Evolutionary conservation across 1,140 invertebrate species (phyloP), one percentile per base, ranked within the genome.

Genomic region (Lanistes nyassanus): DNA sequence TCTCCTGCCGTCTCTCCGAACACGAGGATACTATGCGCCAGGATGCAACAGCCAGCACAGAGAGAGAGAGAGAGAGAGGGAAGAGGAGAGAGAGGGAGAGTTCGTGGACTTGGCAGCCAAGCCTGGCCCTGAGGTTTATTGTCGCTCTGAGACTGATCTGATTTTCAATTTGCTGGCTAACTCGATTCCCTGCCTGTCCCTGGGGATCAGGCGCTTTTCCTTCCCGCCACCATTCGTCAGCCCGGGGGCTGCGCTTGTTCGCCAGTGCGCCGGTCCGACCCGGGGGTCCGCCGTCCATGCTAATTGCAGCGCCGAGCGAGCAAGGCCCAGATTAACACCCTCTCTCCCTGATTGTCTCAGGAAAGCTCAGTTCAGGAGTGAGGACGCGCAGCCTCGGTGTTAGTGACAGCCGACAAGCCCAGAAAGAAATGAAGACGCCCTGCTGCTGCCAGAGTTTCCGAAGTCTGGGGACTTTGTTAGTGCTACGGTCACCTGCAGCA

Each of bases 91-190:
- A 42, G n/a, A 64, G 62, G 34, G 11, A 64, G 29, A 34, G 29
- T 11, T 0, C 23, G 62, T 9, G 42, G 42, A 47, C 42, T 47
- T 47, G 42, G 42, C 42, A 31, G 19, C 47, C 26, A 53, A 76
- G 60, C 65, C 67, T 37, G 39, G 36, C 69, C n/a, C 53, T 58
- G n/a, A 73, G 74, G 73, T 77, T 76, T 79, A 66, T 80, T 75
- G 79, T 75, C 73, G 62, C 60, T 67, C 47, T 21, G 76, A 68
- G 76, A 80, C 76, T 80, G 79, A 80, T 80, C 79, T 80, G 79
- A 80, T 80, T 80, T 80, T 80, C 79, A 80, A 80, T 80, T 80
- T 80, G 79, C 76, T 47, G 65, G 68, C 73, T 80, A 80, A 80
- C 79, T 77, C 74, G 70, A 80, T 80, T 80, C 74, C 56, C 69